phyloP scores from a whole-genome alignment of 2,113 vertebrate genomes.

The Pituophis catenifer region DNA sequence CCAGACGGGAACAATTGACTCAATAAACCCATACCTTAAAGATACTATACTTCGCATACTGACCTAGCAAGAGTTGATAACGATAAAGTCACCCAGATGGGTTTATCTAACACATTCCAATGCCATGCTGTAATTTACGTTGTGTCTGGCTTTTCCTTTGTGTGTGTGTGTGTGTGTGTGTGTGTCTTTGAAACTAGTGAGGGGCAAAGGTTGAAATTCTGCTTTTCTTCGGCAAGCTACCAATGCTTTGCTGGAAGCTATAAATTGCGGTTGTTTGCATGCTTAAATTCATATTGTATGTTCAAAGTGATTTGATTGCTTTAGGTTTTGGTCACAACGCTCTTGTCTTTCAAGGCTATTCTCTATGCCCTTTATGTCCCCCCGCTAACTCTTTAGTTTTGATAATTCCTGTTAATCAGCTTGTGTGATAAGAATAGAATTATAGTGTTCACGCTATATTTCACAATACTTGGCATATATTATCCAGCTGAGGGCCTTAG shows the following conservation, averaged over 20 bases:
- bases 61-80: neutral
- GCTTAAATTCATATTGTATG: neutral
- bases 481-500: neutral
- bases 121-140: neutral
- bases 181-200: neutral
- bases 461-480: neutral
- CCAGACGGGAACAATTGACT: too few species aligned
- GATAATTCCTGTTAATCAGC: neutral
- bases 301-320: neutral
- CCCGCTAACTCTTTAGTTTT: neutral
- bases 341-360: neutral
- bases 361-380: neutral
- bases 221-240: neutral
- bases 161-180: neutral
- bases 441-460: neutral
- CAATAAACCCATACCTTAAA: too few species aligned
- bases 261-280: neutral
- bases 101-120: neutral
- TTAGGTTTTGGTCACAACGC: neutral
- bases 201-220: neutral
- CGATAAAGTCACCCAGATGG: neutral
- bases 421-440: neutral
- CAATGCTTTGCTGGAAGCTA: neutral
- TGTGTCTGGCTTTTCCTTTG: neutral
- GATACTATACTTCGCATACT: neutral